Evolutionary conservation across 2,888 invertebrate species (phyloP).

Genomic region (Chrysolina haemoptera): DNA sequence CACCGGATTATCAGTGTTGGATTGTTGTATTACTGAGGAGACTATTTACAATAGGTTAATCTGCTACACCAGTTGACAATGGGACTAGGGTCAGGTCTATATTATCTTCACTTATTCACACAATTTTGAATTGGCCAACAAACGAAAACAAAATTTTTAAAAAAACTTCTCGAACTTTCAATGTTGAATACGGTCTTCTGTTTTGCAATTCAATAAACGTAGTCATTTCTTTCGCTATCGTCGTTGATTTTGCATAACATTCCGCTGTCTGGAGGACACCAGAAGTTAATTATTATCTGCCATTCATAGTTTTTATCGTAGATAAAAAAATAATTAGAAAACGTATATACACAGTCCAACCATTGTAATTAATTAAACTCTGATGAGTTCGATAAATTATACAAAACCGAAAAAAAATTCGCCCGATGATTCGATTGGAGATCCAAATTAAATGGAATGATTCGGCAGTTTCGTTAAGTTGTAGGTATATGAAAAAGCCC

Average conservation of each 20-base stretch:
- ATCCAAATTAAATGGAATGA: conserved; percentile 16
- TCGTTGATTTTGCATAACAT: background rate
- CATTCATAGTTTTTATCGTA: background rate
- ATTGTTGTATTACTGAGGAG: too few species aligned
- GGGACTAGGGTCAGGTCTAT: too few species aligned
- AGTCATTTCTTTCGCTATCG: background rate
- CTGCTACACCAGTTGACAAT: too few species aligned
- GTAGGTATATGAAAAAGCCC: background rate
- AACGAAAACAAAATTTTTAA: too few species aligned
- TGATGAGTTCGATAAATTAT: conserved; percentile 22
- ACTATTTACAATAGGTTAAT: too few species aligned
- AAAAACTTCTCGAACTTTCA: too few species aligned
- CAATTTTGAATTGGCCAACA: too few species aligned
- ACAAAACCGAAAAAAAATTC: conserved; percentile 24
- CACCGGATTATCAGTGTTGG: too few species aligned
- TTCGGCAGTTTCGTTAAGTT: background rate
- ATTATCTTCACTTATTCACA: too few species aligned
- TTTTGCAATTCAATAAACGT: too few species aligned
- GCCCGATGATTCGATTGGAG: conserved; percentile 4
- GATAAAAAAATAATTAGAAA: conserved; percentile 17
- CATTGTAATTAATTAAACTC: conserved; percentile 30
- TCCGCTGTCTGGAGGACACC: background rate
- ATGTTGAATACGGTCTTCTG: too few species aligned
- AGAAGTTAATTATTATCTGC: conserved; percentile 14
- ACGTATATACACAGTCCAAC: conserved; percentile 12